phyloP scores from a whole-genome alignment of 2,113 vertebrate species.

The Ciconia stormi region DNA sequence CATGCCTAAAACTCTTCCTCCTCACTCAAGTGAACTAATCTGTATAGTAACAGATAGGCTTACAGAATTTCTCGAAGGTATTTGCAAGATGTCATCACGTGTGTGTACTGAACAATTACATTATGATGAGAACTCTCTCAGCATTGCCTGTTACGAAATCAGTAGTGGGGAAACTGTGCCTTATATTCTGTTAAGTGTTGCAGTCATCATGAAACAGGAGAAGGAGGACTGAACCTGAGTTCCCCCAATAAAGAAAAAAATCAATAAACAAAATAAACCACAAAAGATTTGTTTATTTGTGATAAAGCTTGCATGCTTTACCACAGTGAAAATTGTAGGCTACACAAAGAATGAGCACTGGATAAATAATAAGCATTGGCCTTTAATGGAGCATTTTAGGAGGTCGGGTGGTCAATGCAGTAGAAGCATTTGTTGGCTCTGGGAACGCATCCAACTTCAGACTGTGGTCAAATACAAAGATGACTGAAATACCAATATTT shows the following conservation, averaged over 20 bases:
- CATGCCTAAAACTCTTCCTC: background rate
- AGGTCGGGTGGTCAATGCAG: background rate
- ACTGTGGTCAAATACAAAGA: background rate
- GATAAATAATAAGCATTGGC: background rate
- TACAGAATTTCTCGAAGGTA: background rate
- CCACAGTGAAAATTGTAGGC: background rate
- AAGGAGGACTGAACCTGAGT: background rate
- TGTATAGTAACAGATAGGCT: background rate
- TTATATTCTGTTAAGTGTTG: background rate
- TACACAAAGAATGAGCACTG: background rate
- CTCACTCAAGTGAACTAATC: background rate
- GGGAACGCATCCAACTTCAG: background rate
- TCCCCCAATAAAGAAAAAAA: background rate
- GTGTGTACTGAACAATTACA: background rate
- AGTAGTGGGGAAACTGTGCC: background rate
- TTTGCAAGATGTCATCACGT: background rate
- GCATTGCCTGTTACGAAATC: background rate
- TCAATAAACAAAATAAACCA: background rate
- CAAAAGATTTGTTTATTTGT: background rate
- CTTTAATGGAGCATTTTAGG: background rate
- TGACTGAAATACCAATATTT: background rate
- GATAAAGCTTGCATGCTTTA: background rate
- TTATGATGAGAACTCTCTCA: background rate
- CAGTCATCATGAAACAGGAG: background rate
- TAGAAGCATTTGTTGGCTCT: background rate